These are phyloP conservation scores for Acronicta leporina DNA, from an alignment of 2,888 invertebrate genomes.

Conservation along the genomic window DNA sequence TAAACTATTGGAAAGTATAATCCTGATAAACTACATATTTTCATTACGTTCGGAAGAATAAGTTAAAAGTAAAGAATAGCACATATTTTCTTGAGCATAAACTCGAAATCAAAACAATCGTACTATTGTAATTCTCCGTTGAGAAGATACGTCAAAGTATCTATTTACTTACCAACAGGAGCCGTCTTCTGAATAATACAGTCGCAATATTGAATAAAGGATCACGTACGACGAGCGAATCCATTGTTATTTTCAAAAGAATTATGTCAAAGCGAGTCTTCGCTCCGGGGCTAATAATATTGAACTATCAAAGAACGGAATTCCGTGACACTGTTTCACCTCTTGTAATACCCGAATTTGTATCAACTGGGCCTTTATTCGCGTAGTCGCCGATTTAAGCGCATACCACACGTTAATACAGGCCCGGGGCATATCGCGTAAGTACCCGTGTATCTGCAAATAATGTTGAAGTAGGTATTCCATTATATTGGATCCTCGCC, in stretches of 20 bases:
- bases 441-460: constrained; percentile 85
- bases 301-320: constrained; percentile 55
- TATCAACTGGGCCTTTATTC: constrained; percentile 62
- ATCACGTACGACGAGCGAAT: constrained; percentile 45
- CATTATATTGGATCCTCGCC: constrained; percentile 88
- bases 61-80: no score
- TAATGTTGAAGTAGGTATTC: constrained; percentile 86
- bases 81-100: constrained; percentile 24
- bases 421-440: constrained; percentile 79
- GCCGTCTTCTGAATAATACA: constrained; percentile 47
- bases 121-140: constrained; percentile 24
- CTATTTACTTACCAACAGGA: constrained; percentile 35
- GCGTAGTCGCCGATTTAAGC: constrained; percentile 78
- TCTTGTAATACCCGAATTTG: constrained; percentile 55
- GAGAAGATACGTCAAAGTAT: constrained; percentile 21
- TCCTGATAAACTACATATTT: no score
- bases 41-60: no score
- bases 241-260: constrained; percentile 55
- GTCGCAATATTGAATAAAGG: constrained; percentile 50
- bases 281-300: constrained; percentile 55
- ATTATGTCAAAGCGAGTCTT: constrained; percentile 50
- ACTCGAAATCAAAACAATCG: constrained; percentile 33
- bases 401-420: constrained; percentile 77
- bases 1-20: no score
- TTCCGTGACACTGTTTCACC: constrained; percentile 57